These are phyloP conservation scores for Lacerta agilis DNA, from an alignment of 2,797 vertebrate genomes.

Conservation along the genomic window DNA sequence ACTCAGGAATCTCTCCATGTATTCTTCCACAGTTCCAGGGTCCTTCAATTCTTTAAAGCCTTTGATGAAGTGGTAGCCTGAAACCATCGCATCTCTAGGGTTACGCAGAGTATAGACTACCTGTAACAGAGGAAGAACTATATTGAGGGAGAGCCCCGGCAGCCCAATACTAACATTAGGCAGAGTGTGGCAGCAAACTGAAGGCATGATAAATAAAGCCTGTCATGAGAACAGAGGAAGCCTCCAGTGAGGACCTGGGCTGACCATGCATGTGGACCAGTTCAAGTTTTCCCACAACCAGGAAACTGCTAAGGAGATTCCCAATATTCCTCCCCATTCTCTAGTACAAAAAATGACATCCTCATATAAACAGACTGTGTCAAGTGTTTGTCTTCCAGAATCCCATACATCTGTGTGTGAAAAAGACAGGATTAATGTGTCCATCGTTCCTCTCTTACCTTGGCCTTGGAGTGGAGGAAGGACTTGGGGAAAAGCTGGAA, in stretches of 20 bases:
- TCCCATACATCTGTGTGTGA: not conserved
- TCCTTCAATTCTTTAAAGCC: slow-evolving; percentile 48
- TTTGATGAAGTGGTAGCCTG: slow-evolving; percentile 51
- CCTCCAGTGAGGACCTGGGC: too few species aligned
- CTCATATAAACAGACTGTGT: too few species aligned
- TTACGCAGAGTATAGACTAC: slow-evolving; percentile 51
- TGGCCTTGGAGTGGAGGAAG: slow-evolving; percentile 83
- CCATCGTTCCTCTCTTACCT: slow-evolving; percentile 71
- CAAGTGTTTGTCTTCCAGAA: too few species aligned
- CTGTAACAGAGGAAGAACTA: not conserved
- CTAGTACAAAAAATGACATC: too few species aligned
- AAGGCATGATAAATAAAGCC: too few species aligned
- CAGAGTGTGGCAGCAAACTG: too few species aligned
- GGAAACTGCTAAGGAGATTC: too few species aligned
- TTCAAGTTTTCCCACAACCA: too few species aligned
- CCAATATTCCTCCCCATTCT: too few species aligned
- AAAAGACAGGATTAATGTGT: not conserved
- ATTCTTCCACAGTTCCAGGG: slow-evolving; percentile 44
- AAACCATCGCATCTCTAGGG: slow-evolving; percentile 58
- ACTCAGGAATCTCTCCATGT: slow-evolving; percentile 48
- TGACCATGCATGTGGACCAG: too few species aligned
- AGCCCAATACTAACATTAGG: too few species aligned
- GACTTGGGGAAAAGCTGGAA: slow-evolving; percentile 81
- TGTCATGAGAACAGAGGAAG: too few species aligned
- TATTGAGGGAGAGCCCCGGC: not conserved